Evolutionary conservation across 2,797 vertebrate species (phyloP), one percentile per base, ranked within the genome.

Genomic region (Anisognathus igniventris): DNA sequence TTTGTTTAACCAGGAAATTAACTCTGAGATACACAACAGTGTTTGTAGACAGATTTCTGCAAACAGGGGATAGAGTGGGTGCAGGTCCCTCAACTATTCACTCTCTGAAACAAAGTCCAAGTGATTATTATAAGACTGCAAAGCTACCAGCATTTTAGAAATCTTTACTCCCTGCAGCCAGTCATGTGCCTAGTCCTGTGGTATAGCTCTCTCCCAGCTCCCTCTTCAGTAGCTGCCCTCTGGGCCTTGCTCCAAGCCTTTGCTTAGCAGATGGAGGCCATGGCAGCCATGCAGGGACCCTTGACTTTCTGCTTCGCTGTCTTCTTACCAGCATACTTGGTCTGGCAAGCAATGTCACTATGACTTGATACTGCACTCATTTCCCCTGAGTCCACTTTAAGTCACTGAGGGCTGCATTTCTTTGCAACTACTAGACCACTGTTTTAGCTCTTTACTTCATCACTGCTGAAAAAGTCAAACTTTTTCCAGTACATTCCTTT

Each of bases 1-100:
- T 97, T 97, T 98, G 88, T 96, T 98, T 97, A 97, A 97, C 89
- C 94, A 97, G 97, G 97, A 98, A 97, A 97, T 96, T 90, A 97
- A 95, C 96, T 95, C 79, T 14, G 50, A 81, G 90, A 88, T 20
- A 96, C 94, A 96, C 56, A 80, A 90, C 91, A 86, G 94, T 81
- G 72, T 96, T 91, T 78, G 28, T 93, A 95, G 96, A 86, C 94
- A 70, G 89, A 85, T 88, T 97, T 97, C 96, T 97, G 96, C 92
- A 93, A 97, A 96, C 42, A 86, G 74, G 61, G 78, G 79, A 90
- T 37, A 39, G 39, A 72, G 54, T 23, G 60, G n/a, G 23, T 37
- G 31, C 65, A 51, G 70, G 73, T 82, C 76, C 65, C 82, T 79
- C 61, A 30, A 37, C 67, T 90, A 82, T 75, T 33, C 48, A 31